phyloP scores from a whole-genome alignment of 2,888 invertebrate genomes.

The Nymphalis urticae region DNA sequence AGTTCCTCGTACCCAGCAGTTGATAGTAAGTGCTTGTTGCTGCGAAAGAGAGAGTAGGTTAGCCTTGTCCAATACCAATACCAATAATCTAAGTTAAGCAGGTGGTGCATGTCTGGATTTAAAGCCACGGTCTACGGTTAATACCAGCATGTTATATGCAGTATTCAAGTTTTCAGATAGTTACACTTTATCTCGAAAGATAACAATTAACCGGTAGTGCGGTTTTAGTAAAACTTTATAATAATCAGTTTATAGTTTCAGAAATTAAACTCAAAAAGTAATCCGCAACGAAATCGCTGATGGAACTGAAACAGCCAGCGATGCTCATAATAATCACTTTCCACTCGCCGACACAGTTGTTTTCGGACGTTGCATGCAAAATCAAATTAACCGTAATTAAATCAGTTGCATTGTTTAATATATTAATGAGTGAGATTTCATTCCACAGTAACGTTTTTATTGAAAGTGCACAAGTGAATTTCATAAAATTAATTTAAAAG shows the following conservation, averaged over 20 bases:
- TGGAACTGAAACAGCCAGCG: conserved; percentile 12
- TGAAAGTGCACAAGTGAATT: conserved; percentile 16
- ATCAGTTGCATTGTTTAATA: conserved; percentile 31
- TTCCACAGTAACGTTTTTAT: conserved; percentile 24
- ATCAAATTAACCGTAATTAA: conserved; percentile 36
- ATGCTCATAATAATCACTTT: conserved; percentile 26
- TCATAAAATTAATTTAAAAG: conserved; percentile 5
- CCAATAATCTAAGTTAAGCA: too few species aligned
- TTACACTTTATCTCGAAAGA: not conserved
- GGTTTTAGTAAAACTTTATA: conserved; percentile 1
- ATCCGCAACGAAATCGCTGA: conserved; percentile 17
- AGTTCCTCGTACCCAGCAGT: too few species aligned
- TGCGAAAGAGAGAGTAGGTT: too few species aligned
- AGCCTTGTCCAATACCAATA: too few species aligned
- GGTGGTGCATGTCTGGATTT: too few species aligned
- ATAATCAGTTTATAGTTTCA: not conserved
- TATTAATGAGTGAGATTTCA: conserved; percentile 29
- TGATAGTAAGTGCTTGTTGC: too few species aligned
- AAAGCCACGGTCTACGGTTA: too few species aligned
- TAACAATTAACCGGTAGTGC: not conserved
- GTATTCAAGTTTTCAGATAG: too few species aligned
- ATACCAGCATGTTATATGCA: too few species aligned
- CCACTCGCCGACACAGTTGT: conserved; percentile 19
- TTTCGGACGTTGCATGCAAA: conserved; percentile 23
- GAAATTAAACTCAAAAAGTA: not conserved